Evolutionary conservation across 2,888 invertebrate genomes (phyloP).

Genomic region (Dicroscelio sp.): DNA sequence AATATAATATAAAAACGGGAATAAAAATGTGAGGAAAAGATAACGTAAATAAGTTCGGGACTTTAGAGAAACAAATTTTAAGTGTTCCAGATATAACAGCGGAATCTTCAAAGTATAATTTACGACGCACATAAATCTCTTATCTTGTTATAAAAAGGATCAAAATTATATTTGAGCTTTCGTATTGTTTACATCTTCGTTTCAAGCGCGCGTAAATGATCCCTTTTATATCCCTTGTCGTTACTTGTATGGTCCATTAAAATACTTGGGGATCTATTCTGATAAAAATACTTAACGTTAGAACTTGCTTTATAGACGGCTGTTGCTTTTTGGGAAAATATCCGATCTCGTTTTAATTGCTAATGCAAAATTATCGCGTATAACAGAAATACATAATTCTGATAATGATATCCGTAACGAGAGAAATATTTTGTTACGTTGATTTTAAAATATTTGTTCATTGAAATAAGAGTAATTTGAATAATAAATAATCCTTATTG

Average conservation of each 20-base stretch:
- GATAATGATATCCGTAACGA: no score
- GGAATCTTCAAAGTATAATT: slow-evolving; percentile 39
- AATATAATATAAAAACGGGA: neutral
- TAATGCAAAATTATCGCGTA: no score
- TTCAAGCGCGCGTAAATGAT: slow-evolving; percentile 36
- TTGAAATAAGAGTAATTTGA: no score
- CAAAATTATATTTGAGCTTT: slow-evolving; percentile 46
- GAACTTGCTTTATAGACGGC: neutral
- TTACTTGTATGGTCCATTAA: slow-evolving; percentile 24
- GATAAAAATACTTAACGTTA: neutral
- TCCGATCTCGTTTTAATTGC: no score
- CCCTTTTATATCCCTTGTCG: slow-evolving; percentile 34
- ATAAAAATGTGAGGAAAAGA: neutral
- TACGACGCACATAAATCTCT: slow-evolving; percentile 42
- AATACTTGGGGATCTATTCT: slow-evolving; percentile 1
- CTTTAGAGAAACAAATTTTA: slow-evolving; percentile 30
- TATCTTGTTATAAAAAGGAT: slow-evolving; percentile 49
- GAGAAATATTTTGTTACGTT: neutral
- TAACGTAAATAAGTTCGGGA: slow-evolving; percentile 11
- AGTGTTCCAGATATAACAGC: slow-evolving; percentile 12
- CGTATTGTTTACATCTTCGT: slow-evolving; percentile 39
- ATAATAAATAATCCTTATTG: no score
- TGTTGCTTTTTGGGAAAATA: no score
- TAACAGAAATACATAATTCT: no score
- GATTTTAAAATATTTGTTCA: neutral